These are phyloP conservation scores for Calameuta idolon DNA, from an alignment of 2,888 invertebrate genomes.

Conservation along the genomic window DNA sequence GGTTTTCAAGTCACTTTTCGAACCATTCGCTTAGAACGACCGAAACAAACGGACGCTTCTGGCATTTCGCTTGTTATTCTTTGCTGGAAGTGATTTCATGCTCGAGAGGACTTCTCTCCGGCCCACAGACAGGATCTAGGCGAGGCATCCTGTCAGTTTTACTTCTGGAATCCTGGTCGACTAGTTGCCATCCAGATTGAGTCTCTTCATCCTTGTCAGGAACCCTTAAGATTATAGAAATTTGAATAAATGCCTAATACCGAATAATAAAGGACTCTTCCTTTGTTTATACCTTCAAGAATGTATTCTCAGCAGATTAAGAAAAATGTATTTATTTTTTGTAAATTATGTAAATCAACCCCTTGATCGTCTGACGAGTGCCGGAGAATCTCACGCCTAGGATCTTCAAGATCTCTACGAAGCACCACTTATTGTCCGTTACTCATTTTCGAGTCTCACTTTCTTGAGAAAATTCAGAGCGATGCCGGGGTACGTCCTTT, in stretches of 20 bases:
- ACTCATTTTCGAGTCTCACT: background rate
- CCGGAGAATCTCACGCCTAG: background rate
- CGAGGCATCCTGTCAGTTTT: slow-evolving; percentile 58
- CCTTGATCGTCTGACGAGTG: background rate
- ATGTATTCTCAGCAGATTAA: background rate
- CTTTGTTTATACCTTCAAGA: background rate
- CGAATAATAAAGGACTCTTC: background rate
- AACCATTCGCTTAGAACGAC: slow-evolving; percentile 44
- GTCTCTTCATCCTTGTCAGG: background rate
- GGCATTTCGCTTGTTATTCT: slow-evolving; percentile 46
- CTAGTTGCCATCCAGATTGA: background rate
- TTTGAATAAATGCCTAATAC: background rate
- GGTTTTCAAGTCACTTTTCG: slow-evolving; percentile 21
- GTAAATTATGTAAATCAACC: background rate
- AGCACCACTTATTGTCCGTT: background rate
- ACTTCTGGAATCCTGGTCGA: slow-evolving; percentile 14
- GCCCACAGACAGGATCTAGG: slow-evolving; percentile 61
- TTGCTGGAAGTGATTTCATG: slow-evolving; percentile 64
- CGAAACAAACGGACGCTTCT: slow-evolving; percentile 36
- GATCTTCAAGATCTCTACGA: background rate
- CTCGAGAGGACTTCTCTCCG: slow-evolving; percentile 50
- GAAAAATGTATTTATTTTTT: background rate
- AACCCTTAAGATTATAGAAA: background rate
- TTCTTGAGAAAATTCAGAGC: background rate
- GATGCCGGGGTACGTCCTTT: background rate